Conservation (phyloP, 2,113 vertebrate species). For the Marmota monax region DNA sequence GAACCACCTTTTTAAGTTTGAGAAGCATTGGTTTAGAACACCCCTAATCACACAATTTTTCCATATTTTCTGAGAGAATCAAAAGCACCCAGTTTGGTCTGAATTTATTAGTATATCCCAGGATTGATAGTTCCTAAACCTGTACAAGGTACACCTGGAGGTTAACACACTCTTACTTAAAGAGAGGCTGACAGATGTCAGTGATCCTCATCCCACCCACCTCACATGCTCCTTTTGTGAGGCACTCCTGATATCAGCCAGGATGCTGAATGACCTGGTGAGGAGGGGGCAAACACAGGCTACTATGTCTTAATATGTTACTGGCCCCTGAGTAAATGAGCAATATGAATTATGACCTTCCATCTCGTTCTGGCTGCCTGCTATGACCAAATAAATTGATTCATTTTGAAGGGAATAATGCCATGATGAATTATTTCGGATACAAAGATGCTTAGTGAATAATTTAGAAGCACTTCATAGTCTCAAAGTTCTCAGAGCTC, state of each 20-base stretch:
- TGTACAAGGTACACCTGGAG: neutral
- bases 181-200: neutral
- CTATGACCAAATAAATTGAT: conserved; percentile 31
- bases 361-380: neutral
- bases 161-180: neutral
- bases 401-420: conserved; percentile 58
- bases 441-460: conserved; percentile 51
- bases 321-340: neutral
- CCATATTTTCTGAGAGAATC: neutral
- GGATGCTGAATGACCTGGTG: neutral
- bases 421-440: conserved; percentile 65
- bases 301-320: neutral
- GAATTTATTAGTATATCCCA: neutral
- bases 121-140: neutral
- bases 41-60: neutral
- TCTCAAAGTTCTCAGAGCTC: conserved; percentile 59
- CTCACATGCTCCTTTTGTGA: neutral
- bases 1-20: neutral
- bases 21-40: neutral
- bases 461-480: conserved; percentile 69
- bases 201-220: neutral
- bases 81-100: neutral
- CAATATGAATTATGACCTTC: conserved; percentile 8
- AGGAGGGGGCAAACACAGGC: neutral
- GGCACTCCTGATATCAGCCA: neutral